phyloP scores from a whole-genome alignment of 2,888 invertebrate genomes.

The Galerucella calmariensis region DNA sequence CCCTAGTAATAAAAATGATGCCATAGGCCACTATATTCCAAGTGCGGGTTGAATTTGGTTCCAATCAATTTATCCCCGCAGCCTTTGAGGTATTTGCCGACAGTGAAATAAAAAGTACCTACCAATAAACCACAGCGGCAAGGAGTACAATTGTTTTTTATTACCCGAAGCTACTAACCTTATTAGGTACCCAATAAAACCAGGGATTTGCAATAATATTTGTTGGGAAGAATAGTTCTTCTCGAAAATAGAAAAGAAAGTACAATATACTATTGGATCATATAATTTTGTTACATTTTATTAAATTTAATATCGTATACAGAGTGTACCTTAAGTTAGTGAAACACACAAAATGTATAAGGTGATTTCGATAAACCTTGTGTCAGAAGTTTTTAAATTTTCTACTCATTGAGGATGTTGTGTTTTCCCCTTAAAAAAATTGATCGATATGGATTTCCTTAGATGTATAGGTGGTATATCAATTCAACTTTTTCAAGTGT shows the following conservation, averaged over 20 bases:
- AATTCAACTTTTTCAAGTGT: no score
- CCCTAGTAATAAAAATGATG: conserved; percentile 2
- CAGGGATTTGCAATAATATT: conserved; percentile 27
- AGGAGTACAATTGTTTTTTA: conserved; percentile 34
- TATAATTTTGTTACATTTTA: background rate
- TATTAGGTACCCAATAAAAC: conserved; percentile 33
- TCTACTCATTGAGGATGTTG: no score
- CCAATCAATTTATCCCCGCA: conserved; percentile 6
- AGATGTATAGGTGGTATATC: no score
- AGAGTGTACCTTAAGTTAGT: background rate
- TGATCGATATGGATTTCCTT: no score
- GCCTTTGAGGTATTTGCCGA: conserved; percentile 25
- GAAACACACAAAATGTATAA: no score
- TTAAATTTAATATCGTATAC: background rate
- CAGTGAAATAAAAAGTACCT: conserved; percentile 26
- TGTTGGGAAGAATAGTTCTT: conserved; percentile 1
- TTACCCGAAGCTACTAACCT: conserved; percentile 15
- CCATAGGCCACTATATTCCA: background rate
- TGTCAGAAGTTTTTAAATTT: no score
- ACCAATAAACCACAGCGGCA: conserved; percentile 35
- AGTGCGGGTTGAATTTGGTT: background rate
- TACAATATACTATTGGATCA: conserved; percentile 4
- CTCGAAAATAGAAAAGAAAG: background rate
- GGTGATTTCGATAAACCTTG: no score
- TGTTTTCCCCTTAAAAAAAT: no score